Evolutionary conservation across 2,888 invertebrate species (phyloP), one percentile per base, ranked within the genome.

Genomic region (Nemurella pictetii): DNA sequence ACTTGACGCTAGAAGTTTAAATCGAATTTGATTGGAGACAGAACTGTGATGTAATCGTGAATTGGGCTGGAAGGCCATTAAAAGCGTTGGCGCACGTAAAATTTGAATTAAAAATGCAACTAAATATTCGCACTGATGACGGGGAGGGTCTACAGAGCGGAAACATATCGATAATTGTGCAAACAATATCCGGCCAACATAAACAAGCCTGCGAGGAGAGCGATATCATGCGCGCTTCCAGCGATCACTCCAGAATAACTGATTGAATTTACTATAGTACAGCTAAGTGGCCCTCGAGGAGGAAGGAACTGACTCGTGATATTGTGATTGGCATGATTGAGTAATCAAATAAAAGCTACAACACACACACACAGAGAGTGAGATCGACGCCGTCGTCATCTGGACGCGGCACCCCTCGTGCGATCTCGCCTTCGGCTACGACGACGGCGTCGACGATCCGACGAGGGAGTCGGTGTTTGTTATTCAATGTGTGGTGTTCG

Each of bases 401-500:
- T 55, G 55, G 3, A 20, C 20, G 55, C 20, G 55, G 55, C 55
- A 20, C 55, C 55, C 55, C 55, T 55, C 55, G 55, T 55, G 55
- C 20, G 55, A 55, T 55, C 20, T 12, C 55, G 55, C 55, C 55
- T 12, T 20, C 55, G 55, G 55, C 55, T 55, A 55, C 55, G 9
- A 28, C 29, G 83, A 77, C 73, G 83, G 74, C 55, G 55, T 55
- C 30, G 84, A 72, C 74, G n/a, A n/a, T n/a, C n/a, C n/a, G 72
- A 78, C 83, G 80, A 80, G 83, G 83, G 83, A 78, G 80, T 80
- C 35, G 25, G 72, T 85, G 83, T 85, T 85, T 85, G 85, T 85
- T 85, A 85, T 85, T 85, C 85, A 85, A n/a, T 85, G 85, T 85
- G 85, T 84, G 84, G 84, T 25, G 20, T 78, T 25, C 73, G 80